Percentiles rank a stretch among this genome's conserved stretches.
Evolutionary conservation across 1,140 invertebrate species (phyloP).

Genomic region (Anastatus disparis): DNA sequence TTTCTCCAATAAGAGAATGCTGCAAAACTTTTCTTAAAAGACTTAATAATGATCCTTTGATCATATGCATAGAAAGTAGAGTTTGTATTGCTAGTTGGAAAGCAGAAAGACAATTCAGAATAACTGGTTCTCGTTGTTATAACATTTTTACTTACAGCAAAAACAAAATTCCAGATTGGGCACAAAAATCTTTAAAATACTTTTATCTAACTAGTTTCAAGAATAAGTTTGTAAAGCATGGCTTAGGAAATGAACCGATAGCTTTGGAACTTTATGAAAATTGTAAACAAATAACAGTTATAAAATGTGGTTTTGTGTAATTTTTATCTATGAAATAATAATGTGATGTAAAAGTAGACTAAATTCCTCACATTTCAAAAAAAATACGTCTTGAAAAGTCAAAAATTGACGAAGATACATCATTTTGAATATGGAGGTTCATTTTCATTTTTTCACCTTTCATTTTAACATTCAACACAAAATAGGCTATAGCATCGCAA

Average conservation of each 20-base stretch:
- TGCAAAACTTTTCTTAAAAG: too few species aligned
- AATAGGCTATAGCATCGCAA: too few species aligned
- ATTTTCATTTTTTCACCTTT: too few species aligned
- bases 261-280: not conserved
- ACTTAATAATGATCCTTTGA: too few species aligned
- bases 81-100: not conserved
- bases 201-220: not conserved
- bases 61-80: not conserved
- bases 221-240: not conserved
- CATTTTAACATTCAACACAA: too few species aligned
- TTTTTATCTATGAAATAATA: too few species aligned
- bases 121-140: slow-evolving; percentile 14
- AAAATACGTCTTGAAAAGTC: too few species aligned
- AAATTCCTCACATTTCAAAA: too few species aligned
- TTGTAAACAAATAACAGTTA: not conserved
- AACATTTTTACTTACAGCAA: slow-evolving; percentile 4
- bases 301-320: not conserved
- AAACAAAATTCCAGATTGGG: slow-evolving; percentile 7
- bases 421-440: too few species aligned
- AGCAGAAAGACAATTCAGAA: slow-evolving; percentile 1
- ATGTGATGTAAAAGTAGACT: too few species aligned
- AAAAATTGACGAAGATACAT: too few species aligned
- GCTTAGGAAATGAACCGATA: not conserved
- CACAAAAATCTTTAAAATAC: slow-evolving; percentile 7
- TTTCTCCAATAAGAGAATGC: too few species aligned